These are phyloP conservation scores for Phymastichus coffea DNA, from an alignment of 1,140 invertebrate species.

Conservation along the genomic window DNA sequence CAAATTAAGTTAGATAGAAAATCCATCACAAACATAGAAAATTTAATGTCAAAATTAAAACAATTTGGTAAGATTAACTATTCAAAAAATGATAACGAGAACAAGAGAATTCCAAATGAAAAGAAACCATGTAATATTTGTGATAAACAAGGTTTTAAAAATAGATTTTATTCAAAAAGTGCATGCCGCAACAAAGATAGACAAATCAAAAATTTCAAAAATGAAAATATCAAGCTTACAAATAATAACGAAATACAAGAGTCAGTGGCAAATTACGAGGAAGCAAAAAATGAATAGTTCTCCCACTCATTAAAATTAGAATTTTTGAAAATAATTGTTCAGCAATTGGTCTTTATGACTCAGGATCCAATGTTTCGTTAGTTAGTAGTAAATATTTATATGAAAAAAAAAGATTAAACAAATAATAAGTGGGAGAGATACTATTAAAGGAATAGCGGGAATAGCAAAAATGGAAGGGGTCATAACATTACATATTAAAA, in stretches of 20 bases:
- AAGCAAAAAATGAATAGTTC: slow-evolving; percentile 14
- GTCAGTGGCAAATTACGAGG: slow-evolving; percentile 5
- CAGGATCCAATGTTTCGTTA: slow-evolving; percentile 19
- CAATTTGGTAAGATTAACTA: not conserved
- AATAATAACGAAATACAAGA: slow-evolving; percentile 15
- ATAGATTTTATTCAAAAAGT: slow-evolving; percentile 5
- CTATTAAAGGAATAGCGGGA: slow-evolving; percentile 6
- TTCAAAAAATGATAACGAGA: not conserved
- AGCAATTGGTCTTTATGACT: slow-evolving; percentile 21
- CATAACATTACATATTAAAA: slow-evolving; percentile 2
- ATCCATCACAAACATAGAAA: too few species aligned
- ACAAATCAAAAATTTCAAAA: slow-evolving; percentile 5
- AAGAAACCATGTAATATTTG: too few species aligned
- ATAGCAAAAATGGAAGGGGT: slow-evolving; percentile 3
- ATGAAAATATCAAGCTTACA: slow-evolving; percentile 12
- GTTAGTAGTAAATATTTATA: too few species aligned
- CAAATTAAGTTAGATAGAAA: too few species aligned
- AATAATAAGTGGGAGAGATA: too few species aligned
- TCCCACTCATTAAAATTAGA: slow-evolving; percentile 14
- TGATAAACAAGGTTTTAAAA: slow-evolving; percentile 12
- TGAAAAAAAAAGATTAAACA: too few species aligned
- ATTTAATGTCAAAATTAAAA: too few species aligned
- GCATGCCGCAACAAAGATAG: slow-evolving; percentile 7
- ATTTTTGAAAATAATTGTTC: not conserved
- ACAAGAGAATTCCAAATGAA: not conserved